Conservation (phyloP, 2,113 vertebrate genomes). For the Syrmaticus mikado region DNA sequence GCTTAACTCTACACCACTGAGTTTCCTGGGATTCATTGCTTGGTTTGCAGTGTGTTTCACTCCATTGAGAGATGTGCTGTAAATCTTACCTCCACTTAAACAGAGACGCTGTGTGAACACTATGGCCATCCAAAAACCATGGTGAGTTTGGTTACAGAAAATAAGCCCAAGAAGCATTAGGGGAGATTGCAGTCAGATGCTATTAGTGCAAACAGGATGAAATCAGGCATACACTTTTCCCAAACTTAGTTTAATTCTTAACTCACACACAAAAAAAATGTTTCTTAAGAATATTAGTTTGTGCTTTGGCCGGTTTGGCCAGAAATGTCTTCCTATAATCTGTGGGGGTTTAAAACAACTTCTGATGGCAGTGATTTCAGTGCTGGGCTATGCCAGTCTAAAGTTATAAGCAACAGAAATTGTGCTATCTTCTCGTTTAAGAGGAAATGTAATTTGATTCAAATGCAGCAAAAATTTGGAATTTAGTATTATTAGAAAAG, state of each 20-base stretch:
- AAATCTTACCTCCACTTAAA: background rate
- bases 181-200: background rate
- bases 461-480: background rate
- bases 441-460: conserved; percentile 41
- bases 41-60: background rate
- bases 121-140: background rate
- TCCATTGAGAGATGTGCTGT: background rate
- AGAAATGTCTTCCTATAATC: background rate
- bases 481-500: conserved; percentile 42
- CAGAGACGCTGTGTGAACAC: background rate
- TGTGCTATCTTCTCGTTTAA: background rate
- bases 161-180: background rate
- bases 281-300: background rate
- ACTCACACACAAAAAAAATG: background rate
- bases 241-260: background rate
- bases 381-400: conserved; percentile 19
- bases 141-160: background rate
- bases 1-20: background rate
- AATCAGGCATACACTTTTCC: background rate
- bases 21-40: background rate
- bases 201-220: background rate
- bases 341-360: background rate
- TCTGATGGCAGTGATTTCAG: conserved; percentile 22
- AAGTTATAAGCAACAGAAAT: conserved; percentile 27
- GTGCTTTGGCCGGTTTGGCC: background rate